Percentiles rank a stretch among this genome's conserved stretches.
These are phyloP conservation scores for Lumbricus terrestris DNA, from an alignment of 2,888 invertebrate species.

Conservation along the genomic window DNA sequence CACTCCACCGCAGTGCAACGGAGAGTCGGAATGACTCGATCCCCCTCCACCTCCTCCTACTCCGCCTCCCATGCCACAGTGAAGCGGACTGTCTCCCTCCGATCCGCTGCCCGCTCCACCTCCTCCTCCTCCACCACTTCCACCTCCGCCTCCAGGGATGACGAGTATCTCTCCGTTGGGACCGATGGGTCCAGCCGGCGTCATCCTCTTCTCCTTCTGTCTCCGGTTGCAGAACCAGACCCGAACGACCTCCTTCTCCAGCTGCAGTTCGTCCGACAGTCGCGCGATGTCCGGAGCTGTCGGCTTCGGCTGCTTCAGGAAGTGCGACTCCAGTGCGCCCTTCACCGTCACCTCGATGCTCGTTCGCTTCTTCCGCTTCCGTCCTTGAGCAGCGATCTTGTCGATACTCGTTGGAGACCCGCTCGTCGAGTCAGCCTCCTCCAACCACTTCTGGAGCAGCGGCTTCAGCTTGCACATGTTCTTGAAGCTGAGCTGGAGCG, in stretches of 20 bases:
- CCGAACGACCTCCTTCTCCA: slow-evolving; percentile 87
- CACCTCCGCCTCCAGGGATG: neutral
- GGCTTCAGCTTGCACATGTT: slow-evolving; percentile 99
- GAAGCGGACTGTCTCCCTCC: neutral
- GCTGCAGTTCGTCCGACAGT: slow-evolving; percentile 90
- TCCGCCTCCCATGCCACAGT: neutral
- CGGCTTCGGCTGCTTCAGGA: slow-evolving; percentile 98
- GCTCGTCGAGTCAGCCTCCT: slow-evolving; percentile 97
- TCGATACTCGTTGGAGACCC: slow-evolving; percentile 97
- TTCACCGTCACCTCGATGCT: slow-evolving; percentile 98
- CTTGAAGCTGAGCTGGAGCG: slow-evolving; percentile 96
- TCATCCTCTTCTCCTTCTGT: slow-evolving; percentile 97
- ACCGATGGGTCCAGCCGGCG: slow-evolving; percentile 63
- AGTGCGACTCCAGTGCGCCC: slow-evolving; percentile 90
- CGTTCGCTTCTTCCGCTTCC: slow-evolving; percentile 98
- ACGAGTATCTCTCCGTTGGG: slow-evolving; percentile 6
- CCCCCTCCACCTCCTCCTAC: neutral
- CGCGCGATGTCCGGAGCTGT: slow-evolving; percentile 95
- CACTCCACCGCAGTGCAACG: neutral
- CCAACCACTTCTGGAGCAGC: slow-evolving; percentile 89
- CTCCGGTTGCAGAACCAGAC: slow-evolving; percentile 66
- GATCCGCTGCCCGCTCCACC: neutral
- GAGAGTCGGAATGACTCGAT: neutral
- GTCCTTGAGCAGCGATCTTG: slow-evolving; percentile 97
- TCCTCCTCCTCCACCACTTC: neutral